A percentile compares a stretch with the other conserved stretches of the same genome.
Conservation (phyloP, 2,113 vertebrate genomes). For the Chloebia gouldiae region DNA sequence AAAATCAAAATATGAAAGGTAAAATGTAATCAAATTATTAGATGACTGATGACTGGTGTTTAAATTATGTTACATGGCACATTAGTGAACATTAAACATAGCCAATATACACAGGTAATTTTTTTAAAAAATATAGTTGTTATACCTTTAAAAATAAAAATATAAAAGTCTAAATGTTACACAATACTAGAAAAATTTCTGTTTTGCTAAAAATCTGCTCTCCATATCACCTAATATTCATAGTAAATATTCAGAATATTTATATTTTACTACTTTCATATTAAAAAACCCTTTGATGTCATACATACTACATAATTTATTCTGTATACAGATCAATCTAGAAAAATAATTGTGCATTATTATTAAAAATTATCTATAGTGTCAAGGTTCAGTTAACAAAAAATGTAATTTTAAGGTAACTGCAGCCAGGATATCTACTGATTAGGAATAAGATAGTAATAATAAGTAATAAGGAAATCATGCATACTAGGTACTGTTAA, state of each 20-base stretch:
- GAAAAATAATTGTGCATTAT: neutral
- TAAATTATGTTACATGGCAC: neutral
- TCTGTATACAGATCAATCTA: neutral
- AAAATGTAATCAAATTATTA: neutral
- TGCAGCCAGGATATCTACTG: neutral
- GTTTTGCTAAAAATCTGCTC: neutral
- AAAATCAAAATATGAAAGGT: neutral
- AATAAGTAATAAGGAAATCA: neutral
- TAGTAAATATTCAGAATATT: neutral
- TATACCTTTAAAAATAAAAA: neutral
- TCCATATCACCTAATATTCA: neutral
- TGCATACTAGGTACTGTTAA: neutral
- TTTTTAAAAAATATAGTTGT: neutral
- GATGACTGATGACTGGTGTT: neutral
- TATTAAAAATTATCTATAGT: neutral
- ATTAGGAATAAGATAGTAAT: neutral
- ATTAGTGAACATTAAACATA: neutral
- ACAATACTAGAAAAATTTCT: neutral
- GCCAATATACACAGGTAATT: neutral
- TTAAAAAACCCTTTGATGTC: neutral
- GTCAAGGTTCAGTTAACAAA: neutral
- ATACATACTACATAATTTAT: neutral
- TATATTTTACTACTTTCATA: neutral
- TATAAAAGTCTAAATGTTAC: neutral
- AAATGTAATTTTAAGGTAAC: neutral